Base-by-base conservation (phyloP, 2,113 vertebrate genomes). In the Seriola rivoliana region DNA sequence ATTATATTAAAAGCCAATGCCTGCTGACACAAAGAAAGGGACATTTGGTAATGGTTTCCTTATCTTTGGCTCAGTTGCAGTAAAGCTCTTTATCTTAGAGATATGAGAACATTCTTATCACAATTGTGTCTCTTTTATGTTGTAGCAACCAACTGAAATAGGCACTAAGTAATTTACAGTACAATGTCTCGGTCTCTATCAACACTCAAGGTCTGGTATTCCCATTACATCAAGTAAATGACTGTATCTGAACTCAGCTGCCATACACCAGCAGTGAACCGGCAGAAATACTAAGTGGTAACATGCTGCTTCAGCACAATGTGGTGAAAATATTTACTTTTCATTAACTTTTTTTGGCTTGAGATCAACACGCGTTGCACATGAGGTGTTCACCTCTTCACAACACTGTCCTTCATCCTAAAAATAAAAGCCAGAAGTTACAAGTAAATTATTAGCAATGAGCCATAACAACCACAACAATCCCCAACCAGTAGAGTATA, bases 51-150 rank as follows among this genome's bases (percentile, higher is more conserved):
- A 70, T 58, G 32, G 38, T 75, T 82, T 73, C 70, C 57, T 83
- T 81, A 83, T 90, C 79, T 72, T 32, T 57, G 73, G 66, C 58
- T 66, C 66, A 21, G 66, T 54, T 71, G 44, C 66, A 76, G 44
- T 65, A 68, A 71, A 80, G 48, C 72, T 60, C 68, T 72, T 64
- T 70, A 76, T 71, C 70, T 69, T 4, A 44, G 52, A 68, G 65
- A 82, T 59, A 36, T 3, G 23, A 70, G 68, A 72, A 55, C 72
- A 68, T 62, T 13, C 48, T 48, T 82, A 88, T 85, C 72, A 34
- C 71, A 75, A 75, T 42, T 64, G 55, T 57, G 63, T 81, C 55
- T 78, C 54, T 63, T 69, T 60, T 38, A 71, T 65, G 29, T 74
- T 57, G 42, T 9, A 8, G 40, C 40, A 40, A 64, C 32, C 9